phyloP scores from a whole-genome alignment of 2,113 vertebrate genomes.

The Tachuris rubrigastra region DNA sequence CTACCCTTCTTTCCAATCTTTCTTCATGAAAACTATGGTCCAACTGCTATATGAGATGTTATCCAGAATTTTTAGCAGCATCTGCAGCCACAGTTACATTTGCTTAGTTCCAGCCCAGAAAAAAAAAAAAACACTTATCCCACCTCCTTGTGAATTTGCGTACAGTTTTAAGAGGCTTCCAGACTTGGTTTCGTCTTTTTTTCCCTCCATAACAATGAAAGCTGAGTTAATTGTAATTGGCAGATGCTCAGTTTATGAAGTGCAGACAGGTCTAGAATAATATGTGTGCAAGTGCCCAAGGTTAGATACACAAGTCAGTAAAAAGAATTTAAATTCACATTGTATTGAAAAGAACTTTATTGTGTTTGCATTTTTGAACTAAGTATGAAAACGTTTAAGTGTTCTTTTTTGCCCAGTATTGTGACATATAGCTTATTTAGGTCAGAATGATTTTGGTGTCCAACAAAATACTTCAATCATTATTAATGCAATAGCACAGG shows the following conservation, averaged over 20 bases:
- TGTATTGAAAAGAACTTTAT: neutral
- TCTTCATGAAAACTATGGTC: neutral
- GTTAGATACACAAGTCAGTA: neutral
- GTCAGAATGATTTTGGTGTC: constrained; percentile 23
- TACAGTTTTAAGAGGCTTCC: neutral
- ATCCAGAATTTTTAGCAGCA: neutral
- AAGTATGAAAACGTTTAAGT: neutral
- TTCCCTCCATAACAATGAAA: neutral
- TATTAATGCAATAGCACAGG: neutral
- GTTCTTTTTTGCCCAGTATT: neutral
- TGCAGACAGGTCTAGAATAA: neutral
- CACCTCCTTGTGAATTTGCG: neutral
- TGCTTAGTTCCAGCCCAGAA: neutral
- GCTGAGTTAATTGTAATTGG: neutral
- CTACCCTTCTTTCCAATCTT: neutral
- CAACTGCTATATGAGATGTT: neutral
- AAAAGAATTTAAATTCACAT: neutral
- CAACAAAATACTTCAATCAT: neutral
- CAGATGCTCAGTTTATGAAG: constrained; percentile 40
- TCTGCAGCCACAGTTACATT: neutral
- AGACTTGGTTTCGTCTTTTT: neutral
- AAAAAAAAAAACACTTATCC: neutral
- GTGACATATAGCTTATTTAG: neutral
- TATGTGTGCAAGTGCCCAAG: neutral
- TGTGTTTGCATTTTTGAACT: neutral